Evolutionary conservation across 1,140 invertebrate genomes (phyloP).

Genomic region (Pygmarrhopalites habei): DNA sequence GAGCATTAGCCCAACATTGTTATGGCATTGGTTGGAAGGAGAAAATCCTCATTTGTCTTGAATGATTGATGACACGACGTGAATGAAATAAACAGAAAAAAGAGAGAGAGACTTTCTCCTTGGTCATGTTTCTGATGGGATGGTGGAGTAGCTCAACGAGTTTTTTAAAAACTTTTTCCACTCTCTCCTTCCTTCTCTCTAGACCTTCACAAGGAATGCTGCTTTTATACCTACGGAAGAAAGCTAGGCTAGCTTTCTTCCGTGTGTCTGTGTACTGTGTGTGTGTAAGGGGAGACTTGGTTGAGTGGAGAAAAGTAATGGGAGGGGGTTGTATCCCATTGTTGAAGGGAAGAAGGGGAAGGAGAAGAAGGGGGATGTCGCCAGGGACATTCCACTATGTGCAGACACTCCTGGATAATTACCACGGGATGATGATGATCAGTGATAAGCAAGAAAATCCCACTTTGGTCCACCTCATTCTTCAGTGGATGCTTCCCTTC

Average conservation of each 20-base stretch:
- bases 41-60: slow-evolving; percentile 11
- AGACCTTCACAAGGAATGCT: too few species aligned
- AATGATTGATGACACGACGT: slow-evolving; percentile 11
- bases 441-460: slow-evolving; percentile 78
- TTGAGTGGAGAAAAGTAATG: too few species aligned
- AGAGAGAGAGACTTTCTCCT: neutral
- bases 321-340: too few species aligned
- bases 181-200: neutral
- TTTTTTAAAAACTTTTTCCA: neutral
- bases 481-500: too few species aligned
- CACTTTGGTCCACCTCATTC: slow-evolving; percentile 74
- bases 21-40: neutral
- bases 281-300: too few species aligned
- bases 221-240: too few species aligned
- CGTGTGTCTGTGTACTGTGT: too few species aligned
- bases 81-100: slow-evolving; percentile 11
- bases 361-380: too few species aligned
- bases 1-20: too few species aligned
- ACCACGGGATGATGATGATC: slow-evolving; percentile 77
- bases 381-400: slow-evolving; percentile 85
- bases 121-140: slow-evolving; percentile 5
- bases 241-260: too few species aligned
- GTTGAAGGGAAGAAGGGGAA: too few species aligned
- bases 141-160: neutral
- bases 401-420: slow-evolving; percentile 82